phyloP scores from a whole-genome alignment of 92 coral and sea anemone genomes.

The Virgularia gustaviana region DNA sequence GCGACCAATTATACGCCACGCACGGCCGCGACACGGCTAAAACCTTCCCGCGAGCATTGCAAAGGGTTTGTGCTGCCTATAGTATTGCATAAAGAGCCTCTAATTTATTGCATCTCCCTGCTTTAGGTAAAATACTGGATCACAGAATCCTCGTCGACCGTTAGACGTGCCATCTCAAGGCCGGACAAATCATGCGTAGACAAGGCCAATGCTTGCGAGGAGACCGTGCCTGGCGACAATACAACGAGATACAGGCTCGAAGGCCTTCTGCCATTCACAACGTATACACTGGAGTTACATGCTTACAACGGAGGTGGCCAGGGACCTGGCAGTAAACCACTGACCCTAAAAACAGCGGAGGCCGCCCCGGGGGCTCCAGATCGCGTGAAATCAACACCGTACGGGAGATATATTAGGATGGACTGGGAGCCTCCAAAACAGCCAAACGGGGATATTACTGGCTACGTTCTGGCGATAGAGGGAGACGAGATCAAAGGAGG shows the following conservation, averaged over 20 bases:
- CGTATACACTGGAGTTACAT: slow-evolving; percentile 9
- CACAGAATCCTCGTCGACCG: not conserved
- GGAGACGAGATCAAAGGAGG: not conserved
- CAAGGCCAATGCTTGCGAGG: slow-evolving; percentile 13
- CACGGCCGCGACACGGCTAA: too few species aligned
- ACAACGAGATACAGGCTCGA: not conserved
- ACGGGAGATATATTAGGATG: slow-evolving; percentile 9
- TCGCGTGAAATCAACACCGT: not conserved
- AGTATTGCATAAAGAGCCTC: not conserved
- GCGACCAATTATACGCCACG: too few species aligned
- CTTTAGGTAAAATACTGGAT: slow-evolving; percentile 29
- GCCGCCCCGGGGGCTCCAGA: slow-evolving; percentile 24
- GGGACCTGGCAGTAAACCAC: slow-evolving; percentile 11
- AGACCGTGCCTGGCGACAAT: not conserved
- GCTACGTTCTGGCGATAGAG: not conserved
- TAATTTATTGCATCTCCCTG: not conserved
- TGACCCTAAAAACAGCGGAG: slow-evolving; percentile 4
- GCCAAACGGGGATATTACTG: slow-evolving; percentile 21
- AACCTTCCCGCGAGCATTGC: too few species aligned
- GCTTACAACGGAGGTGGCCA: slow-evolving; percentile 7
- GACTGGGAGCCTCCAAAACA: slow-evolving; percentile 6
- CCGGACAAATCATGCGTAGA: not conserved
- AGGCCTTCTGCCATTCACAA: not conserved
- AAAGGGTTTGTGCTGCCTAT: too few species aligned
- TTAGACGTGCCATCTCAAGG: not conserved